phyloP scores from a whole-genome alignment of 2,113 vertebrate genomes.

The Lampris megalopsis region DNA sequence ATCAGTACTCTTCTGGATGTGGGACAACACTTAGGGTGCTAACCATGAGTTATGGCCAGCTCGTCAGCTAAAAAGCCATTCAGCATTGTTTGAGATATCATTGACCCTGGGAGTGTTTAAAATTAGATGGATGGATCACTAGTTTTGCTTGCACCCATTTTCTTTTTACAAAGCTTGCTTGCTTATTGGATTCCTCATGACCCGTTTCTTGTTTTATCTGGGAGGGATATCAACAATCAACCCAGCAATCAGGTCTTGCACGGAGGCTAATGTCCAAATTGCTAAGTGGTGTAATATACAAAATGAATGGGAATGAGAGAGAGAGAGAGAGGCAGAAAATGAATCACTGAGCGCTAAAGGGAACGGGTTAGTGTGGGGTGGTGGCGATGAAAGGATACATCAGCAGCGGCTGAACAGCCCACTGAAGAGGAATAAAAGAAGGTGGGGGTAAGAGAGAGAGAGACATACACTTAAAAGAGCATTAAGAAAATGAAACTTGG shows the following conservation, averaged over 20 bases:
- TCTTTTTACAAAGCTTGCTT: background rate
- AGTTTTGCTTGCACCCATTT: constrained; percentile 45
- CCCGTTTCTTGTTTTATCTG: constrained; percentile 24
- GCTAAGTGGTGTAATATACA: background rate
- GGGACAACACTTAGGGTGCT: constrained; percentile 57
- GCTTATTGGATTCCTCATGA: constrained; percentile 30
- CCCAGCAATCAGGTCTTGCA: constrained; percentile 32
- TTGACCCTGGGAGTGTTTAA: constrained; percentile 38
- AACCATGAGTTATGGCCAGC: constrained; percentile 61
- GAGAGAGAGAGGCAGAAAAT: background rate
- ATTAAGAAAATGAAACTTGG: constrained; percentile 57
- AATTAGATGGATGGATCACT: constrained; percentile 33
- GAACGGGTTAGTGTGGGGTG: constrained; percentile 25
- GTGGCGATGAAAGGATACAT: constrained; percentile 53
- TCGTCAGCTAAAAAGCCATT: background rate
- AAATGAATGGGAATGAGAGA: constrained; percentile 17
- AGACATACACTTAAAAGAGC: constrained; percentile 33
- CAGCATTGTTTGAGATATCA: constrained; percentile 53
- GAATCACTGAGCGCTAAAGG: constrained; percentile 3
- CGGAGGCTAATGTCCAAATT: constrained; percentile 9
- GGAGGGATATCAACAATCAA: background rate
- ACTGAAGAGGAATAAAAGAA: constrained; percentile 45
- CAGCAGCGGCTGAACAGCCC: constrained; percentile 13
- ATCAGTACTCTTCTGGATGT: constrained; percentile 56
- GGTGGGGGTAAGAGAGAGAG: constrained; percentile 34